phyloP scores from a whole-genome alignment of 1,140 invertebrate genomes.

The Pseudoatta argentina region DNA sequence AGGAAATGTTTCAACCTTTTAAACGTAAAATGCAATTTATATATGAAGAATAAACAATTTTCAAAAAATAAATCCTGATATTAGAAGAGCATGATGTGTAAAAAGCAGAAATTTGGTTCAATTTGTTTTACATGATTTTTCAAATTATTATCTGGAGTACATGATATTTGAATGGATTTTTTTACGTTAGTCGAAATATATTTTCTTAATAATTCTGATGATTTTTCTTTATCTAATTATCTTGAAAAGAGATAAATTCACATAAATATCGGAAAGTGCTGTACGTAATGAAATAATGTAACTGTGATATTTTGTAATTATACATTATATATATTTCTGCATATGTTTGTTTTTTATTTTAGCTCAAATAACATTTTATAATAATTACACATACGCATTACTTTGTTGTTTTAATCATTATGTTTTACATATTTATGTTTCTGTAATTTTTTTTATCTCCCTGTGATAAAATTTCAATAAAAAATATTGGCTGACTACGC shows the following conservation, averaged over 20 bases:
- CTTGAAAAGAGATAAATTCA: not conserved
- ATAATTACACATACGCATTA: not conserved
- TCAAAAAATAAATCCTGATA: not conserved
- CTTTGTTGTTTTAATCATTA: not conserved
- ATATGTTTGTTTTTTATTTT: not conserved
- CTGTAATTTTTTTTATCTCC: not conserved
- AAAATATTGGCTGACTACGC: not conserved
- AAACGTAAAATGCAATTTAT: not conserved
- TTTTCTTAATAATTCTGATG: not conserved
- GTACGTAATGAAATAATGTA: not conserved
- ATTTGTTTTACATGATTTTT: not conserved
- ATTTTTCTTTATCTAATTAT: not conserved
- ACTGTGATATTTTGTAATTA: not conserved
- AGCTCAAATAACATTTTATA: not conserved
- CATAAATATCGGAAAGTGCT: not conserved
- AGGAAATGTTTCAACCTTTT: slow-evolving; percentile 9
- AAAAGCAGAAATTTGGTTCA: not conserved
- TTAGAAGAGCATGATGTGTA: not conserved
- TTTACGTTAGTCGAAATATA: not conserved
- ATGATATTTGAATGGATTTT: not conserved
- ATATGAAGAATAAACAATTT: not conserved
- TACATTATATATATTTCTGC: too few relatives aligned
- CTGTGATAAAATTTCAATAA: not conserved
- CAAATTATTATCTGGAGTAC: not conserved
- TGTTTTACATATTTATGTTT: not conserved